A percentile compares a stretch with the other conserved stretches of the same genome.
Evolutionary conservation across 2,888 invertebrate genomes (phyloP).

Genomic region (Fragum whitleyi): DNA sequence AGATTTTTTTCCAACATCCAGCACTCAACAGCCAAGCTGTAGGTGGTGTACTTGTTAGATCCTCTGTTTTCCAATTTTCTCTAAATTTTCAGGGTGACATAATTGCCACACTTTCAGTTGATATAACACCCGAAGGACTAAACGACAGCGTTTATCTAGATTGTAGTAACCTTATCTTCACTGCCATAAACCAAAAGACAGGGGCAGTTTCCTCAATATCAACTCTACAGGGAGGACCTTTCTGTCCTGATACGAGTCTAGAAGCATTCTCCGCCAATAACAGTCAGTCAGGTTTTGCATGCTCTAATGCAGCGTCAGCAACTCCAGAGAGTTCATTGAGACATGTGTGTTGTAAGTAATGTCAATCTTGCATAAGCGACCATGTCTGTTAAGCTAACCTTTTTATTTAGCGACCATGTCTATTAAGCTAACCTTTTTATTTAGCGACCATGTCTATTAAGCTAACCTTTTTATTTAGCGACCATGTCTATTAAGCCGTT

Average conservation of each 20-base stretch:
- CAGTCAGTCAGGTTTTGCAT: constrained; percentile 58
- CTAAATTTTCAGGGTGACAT: constrained; percentile 39
- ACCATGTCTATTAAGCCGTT: no score
- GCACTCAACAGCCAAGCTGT: no score
- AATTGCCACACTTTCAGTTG: constrained; percentile 28
- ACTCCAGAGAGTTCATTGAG: background rate
- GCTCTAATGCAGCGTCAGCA: constrained; percentile 54
- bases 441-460: no score
- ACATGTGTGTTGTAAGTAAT: constrained; percentile 45
- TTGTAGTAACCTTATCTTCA: constrained; percentile 37
- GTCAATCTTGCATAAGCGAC: no score
- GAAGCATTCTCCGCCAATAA: background rate
- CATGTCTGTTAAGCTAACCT: no score
- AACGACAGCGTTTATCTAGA: constrained; percentile 30
- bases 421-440: no score
- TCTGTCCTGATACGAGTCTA: constrained; percentile 4
- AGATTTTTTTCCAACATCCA: no score
- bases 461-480: no score
- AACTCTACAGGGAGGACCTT: constrained; percentile 20
- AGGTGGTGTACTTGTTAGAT: no score
- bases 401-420: no score
- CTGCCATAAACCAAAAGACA: constrained; percentile 23
- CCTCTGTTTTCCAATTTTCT: no score
- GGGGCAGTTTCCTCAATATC: constrained; percentile 27
- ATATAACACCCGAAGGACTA: constrained; percentile 48